Conservation (phyloP, 2,113 vertebrate species). For the Felis catus region DNA sequence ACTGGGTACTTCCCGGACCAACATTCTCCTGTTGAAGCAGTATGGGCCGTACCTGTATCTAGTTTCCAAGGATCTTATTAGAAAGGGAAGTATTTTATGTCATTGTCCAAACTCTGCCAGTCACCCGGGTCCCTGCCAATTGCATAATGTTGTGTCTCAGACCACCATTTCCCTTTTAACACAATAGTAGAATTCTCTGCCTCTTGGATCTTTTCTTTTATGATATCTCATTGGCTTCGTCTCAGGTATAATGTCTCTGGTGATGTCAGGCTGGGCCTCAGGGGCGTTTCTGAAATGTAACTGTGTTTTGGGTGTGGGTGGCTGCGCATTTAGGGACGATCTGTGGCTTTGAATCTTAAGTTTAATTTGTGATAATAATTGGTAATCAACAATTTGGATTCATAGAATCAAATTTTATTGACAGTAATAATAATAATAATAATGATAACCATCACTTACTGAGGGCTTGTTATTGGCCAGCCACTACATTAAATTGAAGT, state of each 20-base stretch:
- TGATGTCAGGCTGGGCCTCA: neutral
- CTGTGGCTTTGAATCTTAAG: neutral
- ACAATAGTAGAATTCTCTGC: neutral
- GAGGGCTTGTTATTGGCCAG: neutral
- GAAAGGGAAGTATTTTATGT: neutral
- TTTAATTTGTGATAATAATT: conserved; percentile 6
- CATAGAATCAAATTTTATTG: neutral
- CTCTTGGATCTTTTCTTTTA: neutral
- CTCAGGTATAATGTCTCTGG: neutral
- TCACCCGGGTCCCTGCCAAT: neutral
- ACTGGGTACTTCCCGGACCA: neutral
- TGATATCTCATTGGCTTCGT: neutral
- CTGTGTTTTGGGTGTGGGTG: neutral
- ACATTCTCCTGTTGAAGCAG: neutral
- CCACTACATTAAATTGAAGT: neutral
- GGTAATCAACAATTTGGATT: neutral
- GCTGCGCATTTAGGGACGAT: neutral
- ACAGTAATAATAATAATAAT: neutral
- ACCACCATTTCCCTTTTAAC: neutral
- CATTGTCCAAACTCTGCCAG: neutral
- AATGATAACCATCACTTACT: neutral
- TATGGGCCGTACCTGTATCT: neutral
- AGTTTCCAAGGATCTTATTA: neutral
- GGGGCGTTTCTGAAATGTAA: neutral
- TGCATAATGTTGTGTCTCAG: neutral